These are phyloP conservation scores for Tillus elongatus DNA, from an alignment of 2,888 invertebrate genomes.

Conservation along the genomic window DNA sequence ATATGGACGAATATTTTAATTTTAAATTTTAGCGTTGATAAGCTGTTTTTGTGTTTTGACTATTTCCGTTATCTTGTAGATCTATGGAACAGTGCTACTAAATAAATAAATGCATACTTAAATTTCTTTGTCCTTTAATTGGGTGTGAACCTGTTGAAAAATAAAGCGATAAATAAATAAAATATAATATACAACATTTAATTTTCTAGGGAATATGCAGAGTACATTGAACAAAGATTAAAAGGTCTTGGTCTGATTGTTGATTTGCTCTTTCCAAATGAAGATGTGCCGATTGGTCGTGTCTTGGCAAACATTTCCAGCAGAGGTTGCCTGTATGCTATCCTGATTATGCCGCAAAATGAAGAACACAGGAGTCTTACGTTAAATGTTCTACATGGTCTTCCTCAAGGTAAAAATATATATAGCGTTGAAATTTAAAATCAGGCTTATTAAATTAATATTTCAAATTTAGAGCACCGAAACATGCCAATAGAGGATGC, in stretches of 20 bases:
- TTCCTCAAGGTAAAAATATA: constrained; percentile 65
- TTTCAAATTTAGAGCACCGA: constrained; percentile 64
- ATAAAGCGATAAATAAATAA: no score
- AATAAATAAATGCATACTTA: no score
- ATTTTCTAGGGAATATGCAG: constrained; percentile 67
- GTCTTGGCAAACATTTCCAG: constrained; percentile 81
- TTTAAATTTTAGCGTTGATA: no score
- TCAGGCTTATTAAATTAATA: no score
- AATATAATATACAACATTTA: no score
- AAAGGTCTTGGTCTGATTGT: constrained; percentile 72
- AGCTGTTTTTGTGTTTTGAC: no score
- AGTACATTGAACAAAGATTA: constrained; percentile 73
- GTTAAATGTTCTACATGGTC: constrained; percentile 80
- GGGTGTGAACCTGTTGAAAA: no score
- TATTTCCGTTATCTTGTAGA: no score
- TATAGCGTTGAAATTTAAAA: not conserved
- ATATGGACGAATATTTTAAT: no score
- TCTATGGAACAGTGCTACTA: no score
- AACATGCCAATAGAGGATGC: constrained; percentile 95
- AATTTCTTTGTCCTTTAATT: no score
- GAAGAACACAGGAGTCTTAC: constrained; percentile 80
- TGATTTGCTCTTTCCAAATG: constrained; percentile 84
- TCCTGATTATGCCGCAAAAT: constrained; percentile 77
- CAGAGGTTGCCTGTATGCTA: constrained; percentile 82
- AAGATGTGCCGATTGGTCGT: constrained; percentile 70